phyloP scores from a whole-genome alignment of 2,888 invertebrate species.

The Neuroscelio doddi region DNA sequence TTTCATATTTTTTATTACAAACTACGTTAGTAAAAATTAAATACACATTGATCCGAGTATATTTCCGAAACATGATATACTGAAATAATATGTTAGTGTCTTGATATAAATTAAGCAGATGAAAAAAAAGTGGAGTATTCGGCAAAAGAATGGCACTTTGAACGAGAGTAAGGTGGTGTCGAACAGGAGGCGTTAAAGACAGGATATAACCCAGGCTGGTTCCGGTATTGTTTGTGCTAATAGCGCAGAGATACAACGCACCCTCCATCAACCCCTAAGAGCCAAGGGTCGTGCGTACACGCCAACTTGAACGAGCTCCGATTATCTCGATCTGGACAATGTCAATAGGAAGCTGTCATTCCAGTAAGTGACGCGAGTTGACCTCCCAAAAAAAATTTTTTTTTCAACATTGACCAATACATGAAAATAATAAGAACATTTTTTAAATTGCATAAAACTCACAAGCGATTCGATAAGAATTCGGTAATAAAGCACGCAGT shows the following conservation, averaged over 20 bases:
- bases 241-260: slow-evolving; percentile 66
- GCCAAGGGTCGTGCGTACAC: slow-evolving; percentile 50
- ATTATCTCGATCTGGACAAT: slow-evolving; percentile 69
- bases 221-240: slow-evolving; percentile 71
- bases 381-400: slow-evolving; percentile 42
- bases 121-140: slow-evolving; percentile 57
- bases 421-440: no score
- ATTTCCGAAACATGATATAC: slow-evolving; percentile 54
- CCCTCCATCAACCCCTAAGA: slow-evolving; percentile 52
- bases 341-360: slow-evolving; percentile 59
- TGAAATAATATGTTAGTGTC: slow-evolving; percentile 61
- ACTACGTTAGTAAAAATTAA: neutral
- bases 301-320: slow-evolving; percentile 59
- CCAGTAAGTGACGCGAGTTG: slow-evolving; percentile 38
- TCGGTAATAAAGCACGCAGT: slow-evolving; percentile 28
- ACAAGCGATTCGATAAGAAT: no score
- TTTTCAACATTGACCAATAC: no score
- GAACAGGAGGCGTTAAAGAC: slow-evolving; percentile 64
- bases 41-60: neutral
- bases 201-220: slow-evolving; percentile 68
- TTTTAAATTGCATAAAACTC: no score
- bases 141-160: slow-evolving; percentile 44
- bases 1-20: slow-evolving; percentile 26
- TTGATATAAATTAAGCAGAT: slow-evolving; percentile 66
- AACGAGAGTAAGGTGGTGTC: slow-evolving; percentile 56